A percentile compares a stretch with the other conserved stretches of the same genome.
These are phyloP conservation scores for Melanerpes formicivorus DNA, from an alignment of 2,113 vertebrate genomes.

Conservation along the genomic window DNA sequence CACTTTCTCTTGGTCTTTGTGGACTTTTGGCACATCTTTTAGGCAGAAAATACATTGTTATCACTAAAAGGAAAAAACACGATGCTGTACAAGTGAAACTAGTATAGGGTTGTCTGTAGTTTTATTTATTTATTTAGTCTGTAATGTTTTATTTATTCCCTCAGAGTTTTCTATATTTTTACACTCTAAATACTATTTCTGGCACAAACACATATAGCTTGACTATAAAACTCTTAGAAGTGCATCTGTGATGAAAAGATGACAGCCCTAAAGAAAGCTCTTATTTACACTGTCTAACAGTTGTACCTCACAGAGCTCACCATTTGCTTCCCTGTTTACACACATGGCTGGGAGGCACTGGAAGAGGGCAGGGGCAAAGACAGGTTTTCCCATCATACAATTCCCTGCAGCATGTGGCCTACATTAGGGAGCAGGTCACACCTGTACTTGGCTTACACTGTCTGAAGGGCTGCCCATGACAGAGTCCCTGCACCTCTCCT, in stretches of 20 bases:
- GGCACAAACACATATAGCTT: neutral
- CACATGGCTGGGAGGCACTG: accelerated
- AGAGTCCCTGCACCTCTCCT: neutral
- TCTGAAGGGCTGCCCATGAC: neutral
- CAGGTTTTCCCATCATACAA: accelerated
- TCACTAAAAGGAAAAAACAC: neutral
- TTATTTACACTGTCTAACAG: accelerated
- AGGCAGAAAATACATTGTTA: neutral
- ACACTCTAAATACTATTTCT: neutral
- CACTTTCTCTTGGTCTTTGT: neutral
- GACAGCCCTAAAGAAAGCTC: neutral
- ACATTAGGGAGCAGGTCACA: neutral
- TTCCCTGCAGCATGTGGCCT: neutral
- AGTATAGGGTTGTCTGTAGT: neutral
- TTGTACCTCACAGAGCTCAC: accelerated
- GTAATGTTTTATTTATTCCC: neutral
- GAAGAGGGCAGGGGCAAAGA: accelerated
- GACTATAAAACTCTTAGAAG: neutral
- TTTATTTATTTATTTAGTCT: no score
- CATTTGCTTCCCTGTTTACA: neutral
- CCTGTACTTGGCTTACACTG: neutral
- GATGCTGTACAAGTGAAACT: neutral
- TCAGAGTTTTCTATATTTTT: neutral
- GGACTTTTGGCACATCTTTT: neutral
- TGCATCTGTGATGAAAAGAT: neutral